Evolutionary conservation across 2,113 vertebrate genomes (phyloP).

Genomic region (Ciconia maguari): DNA sequence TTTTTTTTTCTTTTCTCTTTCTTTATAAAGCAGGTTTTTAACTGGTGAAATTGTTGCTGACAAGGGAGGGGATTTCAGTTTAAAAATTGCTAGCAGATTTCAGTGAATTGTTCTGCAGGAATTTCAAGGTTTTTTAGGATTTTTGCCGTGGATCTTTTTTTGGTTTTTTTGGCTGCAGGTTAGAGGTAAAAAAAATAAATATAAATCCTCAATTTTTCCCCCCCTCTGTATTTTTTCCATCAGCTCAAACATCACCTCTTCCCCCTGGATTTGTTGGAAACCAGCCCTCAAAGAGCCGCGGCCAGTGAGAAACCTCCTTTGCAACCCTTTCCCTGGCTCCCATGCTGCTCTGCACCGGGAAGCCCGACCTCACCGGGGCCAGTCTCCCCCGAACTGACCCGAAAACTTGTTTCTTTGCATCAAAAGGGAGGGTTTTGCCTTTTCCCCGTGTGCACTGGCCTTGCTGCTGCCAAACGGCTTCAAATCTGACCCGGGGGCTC

Average conservation of each 20-base stretch:
- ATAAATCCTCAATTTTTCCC: neutral
- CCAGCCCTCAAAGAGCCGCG: neutral
- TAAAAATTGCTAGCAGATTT: constrained; percentile 4
- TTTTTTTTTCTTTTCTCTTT: neutral
- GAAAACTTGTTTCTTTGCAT: neutral
- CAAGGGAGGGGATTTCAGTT: neutral
- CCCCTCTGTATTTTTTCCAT: neutral
- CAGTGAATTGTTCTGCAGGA: neutral
- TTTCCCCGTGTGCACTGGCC: neutral
- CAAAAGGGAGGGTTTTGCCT: neutral
- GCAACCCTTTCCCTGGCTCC: neutral
- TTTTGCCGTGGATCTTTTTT: neutral
- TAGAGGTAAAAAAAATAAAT: neutral
- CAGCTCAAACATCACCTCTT: neutral
- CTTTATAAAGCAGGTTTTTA: constrained; percentile 20
- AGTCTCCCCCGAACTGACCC: neutral
- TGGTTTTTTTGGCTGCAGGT: neutral
- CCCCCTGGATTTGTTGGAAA: neutral
- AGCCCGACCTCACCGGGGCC: accelerated
- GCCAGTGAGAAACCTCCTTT: neutral
- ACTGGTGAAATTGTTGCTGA: neutral
- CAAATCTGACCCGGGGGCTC: neutral
- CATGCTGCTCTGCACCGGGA: accelerated
- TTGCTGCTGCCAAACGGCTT: neutral
- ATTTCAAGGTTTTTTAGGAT: neutral